Percentiles rank a stretch among this genome's conserved stretches.
phyloP scores from a whole-genome alignment of 1,140 invertebrate species.

The Maniola jurtina region DNA sequence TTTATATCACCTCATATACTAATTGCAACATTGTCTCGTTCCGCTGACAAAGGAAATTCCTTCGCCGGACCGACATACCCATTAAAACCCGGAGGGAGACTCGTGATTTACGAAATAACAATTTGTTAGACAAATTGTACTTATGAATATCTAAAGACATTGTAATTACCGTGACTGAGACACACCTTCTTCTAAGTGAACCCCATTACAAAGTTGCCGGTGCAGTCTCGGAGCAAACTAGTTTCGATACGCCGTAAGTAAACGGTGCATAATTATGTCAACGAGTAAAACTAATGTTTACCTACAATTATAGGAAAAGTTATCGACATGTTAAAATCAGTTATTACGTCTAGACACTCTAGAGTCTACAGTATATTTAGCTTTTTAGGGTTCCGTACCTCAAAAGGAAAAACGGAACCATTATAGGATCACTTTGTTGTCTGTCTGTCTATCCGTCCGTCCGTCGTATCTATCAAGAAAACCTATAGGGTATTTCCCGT shows the following conservation, averaged over 20 bases:
- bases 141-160: constrained; percentile 29
- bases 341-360: constrained; percentile 5
- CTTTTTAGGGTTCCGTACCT: too few relatives aligned
- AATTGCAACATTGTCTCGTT: constrained; percentile 26
- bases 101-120: constrained; percentile 28
- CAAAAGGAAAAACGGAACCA: too few relatives aligned
- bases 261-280: constrained; percentile 26
- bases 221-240: constrained; percentile 18
- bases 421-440: too few relatives aligned
- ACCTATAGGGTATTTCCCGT: too few relatives aligned
- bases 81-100: constrained; percentile 11
- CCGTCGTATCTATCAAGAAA: too few relatives aligned
- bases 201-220: constrained; percentile 18
- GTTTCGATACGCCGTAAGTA: constrained; percentile 24
- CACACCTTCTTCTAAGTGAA: constrained; percentile 10
- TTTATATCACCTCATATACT: constrained; percentile 21
- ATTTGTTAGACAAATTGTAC: constrained; percentile 32
- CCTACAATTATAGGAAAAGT: constrained; percentile 22
- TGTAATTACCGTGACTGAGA: constrained; percentile 20
- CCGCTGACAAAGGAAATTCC: constrained; percentile 22
- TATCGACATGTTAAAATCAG: constrained; percentile 9
- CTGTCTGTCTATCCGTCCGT: too few relatives aligned
- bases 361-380: not conserved
- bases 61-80: constrained; percentile 1
- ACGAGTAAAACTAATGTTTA: constrained; percentile 25